These are phyloP conservation scores for Trichoplax adhaerens DNA, from an alignment of 37 sponge, comb jelly and placozoan genomes.

Conservation along the genomic window DNA sequence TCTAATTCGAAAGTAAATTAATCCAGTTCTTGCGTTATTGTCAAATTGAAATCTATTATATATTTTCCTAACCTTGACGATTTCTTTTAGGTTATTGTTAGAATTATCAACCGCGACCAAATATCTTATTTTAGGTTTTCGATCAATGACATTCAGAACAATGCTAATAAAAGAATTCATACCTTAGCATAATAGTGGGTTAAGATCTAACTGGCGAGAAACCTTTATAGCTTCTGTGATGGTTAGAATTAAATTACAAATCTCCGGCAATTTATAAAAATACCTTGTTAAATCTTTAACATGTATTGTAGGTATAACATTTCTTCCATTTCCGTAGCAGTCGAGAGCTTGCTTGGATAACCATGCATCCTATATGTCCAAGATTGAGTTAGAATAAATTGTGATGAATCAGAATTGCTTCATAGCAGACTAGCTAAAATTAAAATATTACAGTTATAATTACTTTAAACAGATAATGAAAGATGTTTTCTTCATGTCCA, in stretches of 20 bases:
- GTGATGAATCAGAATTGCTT: neutral
- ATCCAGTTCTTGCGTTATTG: neutral
- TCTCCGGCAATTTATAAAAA: too few species aligned
- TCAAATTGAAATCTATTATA: neutral
- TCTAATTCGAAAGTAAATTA: too few species aligned
- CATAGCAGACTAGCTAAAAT: neutral
- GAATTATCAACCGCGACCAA: conserved; percentile 77
- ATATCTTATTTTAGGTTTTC: conserved; percentile 59
- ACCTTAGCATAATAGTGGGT: too few species aligned
- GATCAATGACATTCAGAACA: conserved; percentile 46
- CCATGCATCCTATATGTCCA: conserved; percentile 27
- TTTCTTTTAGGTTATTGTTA: conserved; percentile 57
- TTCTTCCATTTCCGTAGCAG: conserved; percentile 59
- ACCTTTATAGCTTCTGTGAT: too few species aligned
- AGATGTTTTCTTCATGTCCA: conserved; percentile 66
- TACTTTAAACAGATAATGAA: conserved; percentile 79
- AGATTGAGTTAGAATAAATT: neutral
- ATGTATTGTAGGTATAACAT: conserved; percentile 77
- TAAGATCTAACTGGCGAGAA: too few species aligned
- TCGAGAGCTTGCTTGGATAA: too few species aligned
- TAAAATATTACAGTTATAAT: too few species aligned
- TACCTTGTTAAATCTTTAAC: conserved; percentile 50
- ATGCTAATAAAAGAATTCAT: conserved; percentile 6
- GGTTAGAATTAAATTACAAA: too few species aligned
- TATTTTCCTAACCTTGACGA: conserved; percentile 34